Evolutionary conservation across 2,797 vertebrate genomes (phyloP), one percentile per base, ranked within the genome.

Genomic region (Coreius guichenoti): DNA sequence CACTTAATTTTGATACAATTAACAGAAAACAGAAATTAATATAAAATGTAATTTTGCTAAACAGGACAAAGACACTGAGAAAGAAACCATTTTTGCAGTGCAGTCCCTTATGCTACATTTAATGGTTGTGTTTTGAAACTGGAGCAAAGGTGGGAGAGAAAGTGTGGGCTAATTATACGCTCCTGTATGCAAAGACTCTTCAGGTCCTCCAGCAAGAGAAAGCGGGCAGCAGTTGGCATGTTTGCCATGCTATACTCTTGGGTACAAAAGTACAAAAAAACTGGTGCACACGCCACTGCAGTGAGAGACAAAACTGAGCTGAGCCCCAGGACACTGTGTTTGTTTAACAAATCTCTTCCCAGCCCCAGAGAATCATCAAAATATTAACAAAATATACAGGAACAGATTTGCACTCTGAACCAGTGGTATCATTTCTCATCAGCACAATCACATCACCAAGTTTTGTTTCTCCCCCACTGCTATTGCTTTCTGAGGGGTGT

Each of bases 181-280:
- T 80, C 36, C 68, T 74, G 31, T 83, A 87, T 77, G 77, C 68
- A 83, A 70, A 87, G 56, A 67, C 81, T 80, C 77, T 65, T 80
- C 75, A 74, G 45, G 76, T 83, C 86, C 86, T 80, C 65, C 29
- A 83, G 86, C 75, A 16, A 68, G 9, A 83, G 5, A 67, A 49
- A 58, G 61, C 45, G 31, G 68, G 39, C 61, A 79, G 56, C 45
- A 19, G 31, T 83, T 80, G 68, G 43, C 47, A 63, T 87, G 81
- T 83, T 87, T 68, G 61, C 68, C 16, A 65, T 80, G 73, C 67
- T 83, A 29, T 82, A 83, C 81, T 87, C 54, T 19, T 74, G 81
- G 81, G 75, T 87, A 74, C 69, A 33, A 83, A 73, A 80, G 47
- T 36, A 47, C 79, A 49, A 72, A 72, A 61, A 80, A 81, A 76